Percentiles rank a stretch among this genome's conserved stretches.
phyloP scores from a whole-genome alignment of 2,888 invertebrate genomes.

The Cataglyphis altisquamis region DNA sequence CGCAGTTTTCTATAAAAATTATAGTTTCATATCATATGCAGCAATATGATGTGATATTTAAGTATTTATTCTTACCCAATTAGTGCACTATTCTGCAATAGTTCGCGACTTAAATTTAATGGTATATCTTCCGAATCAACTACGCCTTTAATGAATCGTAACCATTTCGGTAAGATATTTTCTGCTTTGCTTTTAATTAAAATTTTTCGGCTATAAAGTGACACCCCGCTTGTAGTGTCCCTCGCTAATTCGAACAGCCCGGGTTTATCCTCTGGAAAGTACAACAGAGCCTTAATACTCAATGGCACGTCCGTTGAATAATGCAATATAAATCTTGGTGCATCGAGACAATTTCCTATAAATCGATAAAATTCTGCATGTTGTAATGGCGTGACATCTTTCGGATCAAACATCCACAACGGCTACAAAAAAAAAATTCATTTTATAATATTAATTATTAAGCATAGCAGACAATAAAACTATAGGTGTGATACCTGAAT shows the following conservation, averaged over 20 bases:
- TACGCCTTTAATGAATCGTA: constrained; percentile 98
- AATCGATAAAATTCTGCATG: constrained; percentile 98
- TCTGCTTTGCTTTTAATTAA: constrained; percentile 97
- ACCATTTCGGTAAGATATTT: constrained; percentile 97
- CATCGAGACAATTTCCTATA: constrained; percentile 94
- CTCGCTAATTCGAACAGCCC: constrained; percentile 96
- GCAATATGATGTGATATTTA: constrained; percentile 13
- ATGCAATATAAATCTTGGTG: constrained; percentile 95
- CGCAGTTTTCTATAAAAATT: constrained; percentile 90
- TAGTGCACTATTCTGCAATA: constrained; percentile 96
- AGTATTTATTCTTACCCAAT: constrained; percentile 89
- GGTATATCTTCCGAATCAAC: constrained; percentile 99
- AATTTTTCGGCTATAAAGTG: constrained; percentile 96
- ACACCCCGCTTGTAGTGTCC: constrained; percentile 94
- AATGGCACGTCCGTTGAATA: constrained; percentile 97
- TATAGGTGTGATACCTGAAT: constrained; percentile 89
- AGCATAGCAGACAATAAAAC: not conserved
- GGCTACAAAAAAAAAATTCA: constrained; percentile 87
- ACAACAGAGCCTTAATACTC: constrained; percentile 95
- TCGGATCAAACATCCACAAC: constrained; percentile 97
- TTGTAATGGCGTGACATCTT: constrained; percentile 93
- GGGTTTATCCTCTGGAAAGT: constrained; percentile 97
- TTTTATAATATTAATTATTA: not conserved
- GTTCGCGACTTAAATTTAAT: constrained; percentile 97
- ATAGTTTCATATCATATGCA: not conserved